Percentiles rank a stretch among this genome's conserved stretches.
phyloP scores from a whole-genome alignment of 1,140 invertebrate species.

The Camponotus vicinus region DNA sequence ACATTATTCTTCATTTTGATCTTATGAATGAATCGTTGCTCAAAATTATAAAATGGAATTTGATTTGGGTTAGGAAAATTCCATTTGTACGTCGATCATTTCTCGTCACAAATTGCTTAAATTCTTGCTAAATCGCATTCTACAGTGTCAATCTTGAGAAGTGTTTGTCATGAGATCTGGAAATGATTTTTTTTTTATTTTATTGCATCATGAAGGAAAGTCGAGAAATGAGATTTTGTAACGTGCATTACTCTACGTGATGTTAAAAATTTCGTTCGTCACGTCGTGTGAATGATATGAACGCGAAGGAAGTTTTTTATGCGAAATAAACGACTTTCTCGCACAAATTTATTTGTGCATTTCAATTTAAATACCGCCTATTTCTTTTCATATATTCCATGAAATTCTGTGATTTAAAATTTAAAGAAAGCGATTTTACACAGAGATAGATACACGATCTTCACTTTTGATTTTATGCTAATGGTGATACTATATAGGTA shows the following conservation, averaged over 20 bases:
- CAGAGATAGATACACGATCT: background rate
- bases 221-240: conserved; percentile 39
- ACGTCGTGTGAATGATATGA: conserved; percentile 1
- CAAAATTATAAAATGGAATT: conserved; percentile 15
- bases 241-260: conserved; percentile 4
- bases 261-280: conserved; percentile 36
- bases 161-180: conserved; percentile 13
- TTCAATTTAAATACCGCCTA: background rate
- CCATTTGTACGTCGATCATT: background rate
- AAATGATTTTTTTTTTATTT: conserved; percentile 27
- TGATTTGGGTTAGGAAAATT: conserved; percentile 1
- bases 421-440: background rate
- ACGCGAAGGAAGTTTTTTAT: conserved; percentile 17
- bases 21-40: background rate
- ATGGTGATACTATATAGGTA: background rate
- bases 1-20: background rate
- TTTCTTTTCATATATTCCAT: background rate
- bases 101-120: conserved; percentile 32
- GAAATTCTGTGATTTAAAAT: conserved; percentile 13
- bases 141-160: conserved; percentile 37
- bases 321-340: conserved; percentile 39
- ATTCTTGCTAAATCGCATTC: conserved; percentile 17
- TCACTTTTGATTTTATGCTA: conserved; percentile 7
- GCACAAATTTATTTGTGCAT: conserved; percentile 39
- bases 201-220: background rate